Evolutionary conservation across 92 coral and sea anemone species (phyloP).

Genomic region (Diadumene lineata): DNA sequence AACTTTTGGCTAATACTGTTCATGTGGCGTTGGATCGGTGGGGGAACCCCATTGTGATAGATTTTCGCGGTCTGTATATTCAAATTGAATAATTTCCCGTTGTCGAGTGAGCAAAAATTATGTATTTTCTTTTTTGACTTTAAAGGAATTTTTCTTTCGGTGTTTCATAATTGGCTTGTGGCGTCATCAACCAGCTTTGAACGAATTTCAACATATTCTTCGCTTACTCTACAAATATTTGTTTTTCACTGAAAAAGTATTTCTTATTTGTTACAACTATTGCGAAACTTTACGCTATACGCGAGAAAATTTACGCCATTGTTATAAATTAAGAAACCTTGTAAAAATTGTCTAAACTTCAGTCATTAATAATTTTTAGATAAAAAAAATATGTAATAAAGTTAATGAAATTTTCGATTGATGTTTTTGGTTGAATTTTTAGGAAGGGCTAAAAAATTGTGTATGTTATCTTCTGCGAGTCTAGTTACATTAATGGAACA

Average conservation of each 20-base stretch:
- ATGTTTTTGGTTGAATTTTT: too few species aligned
- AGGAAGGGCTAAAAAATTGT: background rate
- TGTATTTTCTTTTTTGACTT: background rate
- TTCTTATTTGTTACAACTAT: slow-evolving; percentile 33
- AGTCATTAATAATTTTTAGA: background rate
- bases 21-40: slow-evolving; percentile 26
- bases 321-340: background rate
- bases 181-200: slow-evolving; percentile 3
- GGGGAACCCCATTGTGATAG: slow-evolving; percentile 34
- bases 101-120: background rate
- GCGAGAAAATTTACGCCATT: slow-evolving; percentile 4
- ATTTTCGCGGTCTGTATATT: slow-evolving; percentile 18
- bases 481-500: slow-evolving; percentile 1
- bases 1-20: slow-evolving; percentile 32
- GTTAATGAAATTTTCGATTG: too few species aligned
- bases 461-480: slow-evolving; percentile 7
- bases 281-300: slow-evolving; percentile 28
- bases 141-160: background rate
- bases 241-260: slow-evolving; percentile 17
- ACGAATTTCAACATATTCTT: slow-evolving; percentile 43
- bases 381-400: too few species aligned
- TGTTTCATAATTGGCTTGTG: background rate
- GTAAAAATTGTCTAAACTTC: background rate
- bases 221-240: slow-evolving; percentile 36
- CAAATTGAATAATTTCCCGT: background rate